Evolutionary conservation across 64 coral and sea anemone genomes (phyloP).

Genomic region (Dendrophyllia cribrosa): DNA sequence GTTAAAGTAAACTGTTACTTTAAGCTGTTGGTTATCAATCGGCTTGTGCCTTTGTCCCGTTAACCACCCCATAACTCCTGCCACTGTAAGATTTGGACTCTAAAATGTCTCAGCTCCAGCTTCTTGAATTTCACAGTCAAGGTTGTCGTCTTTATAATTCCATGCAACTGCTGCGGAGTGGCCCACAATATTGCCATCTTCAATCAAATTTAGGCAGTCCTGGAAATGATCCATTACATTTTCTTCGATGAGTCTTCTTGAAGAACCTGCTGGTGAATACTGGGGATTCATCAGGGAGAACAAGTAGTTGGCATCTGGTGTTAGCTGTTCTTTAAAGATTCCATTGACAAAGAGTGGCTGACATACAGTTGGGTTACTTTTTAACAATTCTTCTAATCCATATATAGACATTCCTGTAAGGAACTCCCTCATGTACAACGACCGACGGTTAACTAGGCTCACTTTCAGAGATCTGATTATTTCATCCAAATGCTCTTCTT

Average conservation of each 20-base stretch:
- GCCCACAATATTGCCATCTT: conserved; percentile 6
- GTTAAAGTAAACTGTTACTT: conserved; percentile 62
- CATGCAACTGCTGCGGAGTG: conserved; percentile 57
- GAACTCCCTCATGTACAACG: conserved; percentile 59
- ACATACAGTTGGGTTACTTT: conserved; percentile 36
- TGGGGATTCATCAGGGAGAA: conserved; percentile 55
- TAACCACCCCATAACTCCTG: conserved; percentile 69
- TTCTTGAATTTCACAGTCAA: conserved; percentile 47
- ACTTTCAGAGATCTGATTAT: conserved; percentile 59
- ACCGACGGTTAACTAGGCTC: conserved; percentile 52
- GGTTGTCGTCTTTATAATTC: conserved; percentile 29
- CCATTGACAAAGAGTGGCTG: conserved; percentile 63
- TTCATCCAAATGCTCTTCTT: conserved; percentile 31
- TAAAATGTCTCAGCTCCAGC: conserved; percentile 39
- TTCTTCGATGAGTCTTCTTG: conserved; percentile 49
- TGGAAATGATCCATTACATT: conserved; percentile 65
- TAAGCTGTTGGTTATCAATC: not conserved
- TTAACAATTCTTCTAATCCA: conserved; percentile 46
- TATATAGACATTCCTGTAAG: conserved; percentile 39
- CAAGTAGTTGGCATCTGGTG: conserved; percentile 52
- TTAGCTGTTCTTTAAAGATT: conserved; percentile 6
- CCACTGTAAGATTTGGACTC: conserved; percentile 29
- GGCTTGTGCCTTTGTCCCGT: conserved; percentile 64
- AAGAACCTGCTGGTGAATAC: conserved; percentile 67
- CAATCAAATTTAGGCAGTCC: too few species aligned